Evolutionary conservation across 2,888 invertebrate genomes (phyloP), one percentile per base, ranked within the genome.

Genomic region (Cephus spinipes): DNA sequence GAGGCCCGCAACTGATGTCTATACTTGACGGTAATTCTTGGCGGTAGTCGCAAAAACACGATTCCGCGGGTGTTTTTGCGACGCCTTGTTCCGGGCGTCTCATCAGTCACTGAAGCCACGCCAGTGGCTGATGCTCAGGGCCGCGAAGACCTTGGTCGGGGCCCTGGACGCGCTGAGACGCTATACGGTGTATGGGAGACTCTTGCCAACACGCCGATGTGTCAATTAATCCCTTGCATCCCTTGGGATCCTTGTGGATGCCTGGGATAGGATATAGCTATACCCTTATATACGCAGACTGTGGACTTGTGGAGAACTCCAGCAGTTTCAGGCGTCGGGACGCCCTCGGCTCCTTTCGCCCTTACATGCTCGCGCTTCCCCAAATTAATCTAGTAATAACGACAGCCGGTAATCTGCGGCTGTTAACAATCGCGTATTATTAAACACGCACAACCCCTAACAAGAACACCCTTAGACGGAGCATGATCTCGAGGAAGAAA

Each of bases 191-290:
- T 40, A 15, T 23, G 23, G 55, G 15, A 55, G 55, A 55, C 23
- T 55, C 55, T 55, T 23, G 55, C 23, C 80, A 81, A 84, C 87
- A 88, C 89, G 88, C 89, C 90, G 88, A 91, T 91, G 91, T 91
- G 91, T 91, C 91, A 91, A 91, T 91, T 91, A 91, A 91, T 91
- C 89, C 90, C 84, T 77, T 77, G 85, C 86, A 85, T 88, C 89
- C 88, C 87, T 73, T 74, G 88, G 87, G 89, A 86, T 81, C 77
- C 82, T 81, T 77, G 83, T 81, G 81, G 85, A 80, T 77, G 83
- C 83, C 77, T 83, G 83, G 71, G 71, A 33, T 71, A 31, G 32
- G 12, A 33, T 11, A 12, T 3, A 4, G 31, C 3, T 33, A 12
- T 71, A 23, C 23, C 55, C 55, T 55, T 23, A 55, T 55, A 23